Evolutionary conservation across 2,113 vertebrate genomes (phyloP).

Genomic region (Sorex araneus): DNA sequence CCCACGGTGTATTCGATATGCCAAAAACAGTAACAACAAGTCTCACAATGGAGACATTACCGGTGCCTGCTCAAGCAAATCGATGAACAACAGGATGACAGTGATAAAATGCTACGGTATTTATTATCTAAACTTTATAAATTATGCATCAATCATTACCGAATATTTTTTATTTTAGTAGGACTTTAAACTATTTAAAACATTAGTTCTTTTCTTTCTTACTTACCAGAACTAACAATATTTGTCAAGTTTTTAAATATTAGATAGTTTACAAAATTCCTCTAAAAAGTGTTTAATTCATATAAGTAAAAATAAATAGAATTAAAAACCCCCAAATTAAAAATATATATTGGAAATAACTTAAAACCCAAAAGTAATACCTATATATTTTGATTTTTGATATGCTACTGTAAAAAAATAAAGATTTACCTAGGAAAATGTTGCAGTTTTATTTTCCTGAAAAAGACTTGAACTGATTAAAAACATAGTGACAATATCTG

Average conservation of each 20-base stretch:
- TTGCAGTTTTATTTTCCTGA: conserved; percentile 30
- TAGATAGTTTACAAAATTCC: background rate
- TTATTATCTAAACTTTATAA: background rate
- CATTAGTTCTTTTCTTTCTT: conserved; percentile 5
- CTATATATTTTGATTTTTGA: conserved; percentile 24
- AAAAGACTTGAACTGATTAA: background rate
- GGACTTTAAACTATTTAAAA: background rate
- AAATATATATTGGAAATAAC: background rate
- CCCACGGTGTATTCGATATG: too few species aligned
- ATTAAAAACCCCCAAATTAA: too few species aligned
- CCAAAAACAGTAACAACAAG: too few species aligned
- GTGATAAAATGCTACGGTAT: too few species aligned
- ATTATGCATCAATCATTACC: background rate
- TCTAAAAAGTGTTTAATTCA: background rate
- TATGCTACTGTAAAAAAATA: background rate
- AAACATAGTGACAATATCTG: background rate
- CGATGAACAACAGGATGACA: too few species aligned
- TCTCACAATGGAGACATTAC: too few species aligned
- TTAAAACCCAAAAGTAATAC: conserved; percentile 20
- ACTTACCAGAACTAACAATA: background rate
- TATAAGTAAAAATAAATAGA: background rate
- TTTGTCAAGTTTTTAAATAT: conserved; percentile 22
- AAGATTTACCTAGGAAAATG: conserved; percentile 36
- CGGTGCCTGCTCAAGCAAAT: too few species aligned
- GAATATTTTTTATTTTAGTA: background rate